A percentile compares a stretch with the other conserved stretches of the same genome.
phyloP scores from a whole-genome alignment of 1,140 invertebrate species.

The Leguminivora glycinivorella region DNA sequence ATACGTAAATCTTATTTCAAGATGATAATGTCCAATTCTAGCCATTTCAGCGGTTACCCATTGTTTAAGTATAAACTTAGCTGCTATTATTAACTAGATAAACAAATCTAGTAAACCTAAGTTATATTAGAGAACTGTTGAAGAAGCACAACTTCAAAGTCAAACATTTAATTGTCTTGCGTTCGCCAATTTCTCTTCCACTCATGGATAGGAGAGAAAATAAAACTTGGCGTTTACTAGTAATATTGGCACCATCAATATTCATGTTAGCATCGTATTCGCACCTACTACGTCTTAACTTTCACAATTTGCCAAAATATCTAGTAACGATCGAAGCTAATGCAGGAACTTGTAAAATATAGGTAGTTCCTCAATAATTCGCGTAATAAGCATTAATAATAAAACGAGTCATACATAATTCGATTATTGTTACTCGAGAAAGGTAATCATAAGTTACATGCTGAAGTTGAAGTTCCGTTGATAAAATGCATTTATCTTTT shows the following conservation, averaged over 20 bases:
- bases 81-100: background rate
- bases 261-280: constrained; percentile 15
- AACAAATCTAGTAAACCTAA: background rate
- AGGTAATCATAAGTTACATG: too few relatives aligned
- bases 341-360: background rate
- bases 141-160: background rate
- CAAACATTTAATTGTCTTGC: background rate
- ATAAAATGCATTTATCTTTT: constrained; percentile 47
- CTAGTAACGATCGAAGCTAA: constrained; percentile 1
- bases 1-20: background rate
- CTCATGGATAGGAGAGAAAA: background rate
- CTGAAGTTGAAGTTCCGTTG: too few relatives aligned
- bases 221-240: background rate
- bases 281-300: constrained; percentile 17
- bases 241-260: constrained; percentile 23
- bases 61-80: background rate
- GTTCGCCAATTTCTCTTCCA: background rate
- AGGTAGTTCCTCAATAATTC: background rate
- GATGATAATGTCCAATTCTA: background rate
- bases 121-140: constrained; percentile 5
- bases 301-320: constrained; percentile 15
- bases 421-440: background rate
- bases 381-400: background rate
- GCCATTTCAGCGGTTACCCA: background rate
- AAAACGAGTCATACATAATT: background rate